phyloP scores from a whole-genome alignment of 2,888 invertebrate genomes.

The Leptinotarsa haldemani region DNA sequence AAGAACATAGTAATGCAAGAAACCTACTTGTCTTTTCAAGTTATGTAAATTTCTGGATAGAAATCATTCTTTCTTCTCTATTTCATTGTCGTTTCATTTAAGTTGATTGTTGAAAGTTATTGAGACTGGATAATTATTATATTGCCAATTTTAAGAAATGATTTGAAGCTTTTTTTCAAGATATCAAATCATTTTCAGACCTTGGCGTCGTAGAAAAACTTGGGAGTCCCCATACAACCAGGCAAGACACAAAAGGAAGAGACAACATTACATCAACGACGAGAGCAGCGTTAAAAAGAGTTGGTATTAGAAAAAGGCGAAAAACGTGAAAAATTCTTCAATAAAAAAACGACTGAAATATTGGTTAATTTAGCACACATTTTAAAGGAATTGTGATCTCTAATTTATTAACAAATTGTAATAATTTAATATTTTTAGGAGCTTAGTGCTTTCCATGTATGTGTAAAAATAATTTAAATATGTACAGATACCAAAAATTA shows the following conservation, averaged over 20 bases:
- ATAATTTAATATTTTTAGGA: constrained; percentile 41
- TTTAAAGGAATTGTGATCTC: constrained; percentile 52
- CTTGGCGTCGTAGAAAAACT: constrained; percentile 61
- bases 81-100: no score
- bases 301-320: constrained; percentile 48
- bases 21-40: no score
- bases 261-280: constrained; percentile 45
- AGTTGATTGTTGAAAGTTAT: no score
- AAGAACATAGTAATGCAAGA: no score
- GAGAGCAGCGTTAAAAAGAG: constrained; percentile 45
- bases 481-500: constrained; percentile 31
- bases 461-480: constrained; percentile 40
- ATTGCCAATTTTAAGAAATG: background rate
- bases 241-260: constrained; percentile 52
- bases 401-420: constrained; percentile 47
- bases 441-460: constrained; percentile 45
- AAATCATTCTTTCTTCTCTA: no score
- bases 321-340: constrained; percentile 41
- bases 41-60: no score
- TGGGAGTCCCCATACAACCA: constrained; percentile 55
- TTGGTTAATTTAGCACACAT: constrained; percentile 36
- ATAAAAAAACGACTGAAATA: constrained; percentile 39
- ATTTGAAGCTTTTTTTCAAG: background rate
- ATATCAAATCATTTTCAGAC: constrained; percentile 47
- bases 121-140: no score